Evolutionary conservation across 2,888 invertebrate genomes (phyloP).

Genomic region (Brachynemurus nebulosus): DNA sequence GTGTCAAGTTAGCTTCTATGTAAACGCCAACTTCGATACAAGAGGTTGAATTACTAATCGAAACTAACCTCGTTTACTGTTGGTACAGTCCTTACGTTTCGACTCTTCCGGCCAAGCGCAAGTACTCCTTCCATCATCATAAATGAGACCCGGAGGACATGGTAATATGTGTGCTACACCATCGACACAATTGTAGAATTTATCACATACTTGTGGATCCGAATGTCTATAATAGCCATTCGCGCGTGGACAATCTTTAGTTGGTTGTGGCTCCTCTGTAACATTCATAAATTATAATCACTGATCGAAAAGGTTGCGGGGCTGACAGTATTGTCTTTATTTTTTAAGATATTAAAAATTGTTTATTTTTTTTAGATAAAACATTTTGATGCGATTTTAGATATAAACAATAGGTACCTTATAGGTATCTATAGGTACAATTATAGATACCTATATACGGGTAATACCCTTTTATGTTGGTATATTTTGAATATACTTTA

Average conservation of each 20-base stretch:
- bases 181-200: constrained; percentile 66
- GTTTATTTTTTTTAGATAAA: no score
- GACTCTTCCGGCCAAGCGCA: constrained; percentile 62
- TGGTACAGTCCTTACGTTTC: constrained; percentile 37
- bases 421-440: no score
- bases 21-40: no score
- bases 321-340: no score
- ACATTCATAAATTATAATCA: not conserved
- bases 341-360: no score
- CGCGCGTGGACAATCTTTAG: constrained; percentile 58
- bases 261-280: constrained; percentile 57
- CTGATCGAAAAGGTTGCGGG: not conserved
- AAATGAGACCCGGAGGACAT: constrained; percentile 62
- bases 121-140: constrained; percentile 55
- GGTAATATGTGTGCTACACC: constrained; percentile 50
- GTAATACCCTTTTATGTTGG: no score
- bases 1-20: no score
- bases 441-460: no score
- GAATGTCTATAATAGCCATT: constrained; percentile 67
- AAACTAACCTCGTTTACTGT: constrained; percentile 32
- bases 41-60: not conserved
- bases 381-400: no score
- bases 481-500: no score
- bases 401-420: no score
- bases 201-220: constrained; percentile 58